phyloP scores from a whole-genome alignment of 2,888 invertebrate genomes.

The Ophion slaviceki region DNA sequence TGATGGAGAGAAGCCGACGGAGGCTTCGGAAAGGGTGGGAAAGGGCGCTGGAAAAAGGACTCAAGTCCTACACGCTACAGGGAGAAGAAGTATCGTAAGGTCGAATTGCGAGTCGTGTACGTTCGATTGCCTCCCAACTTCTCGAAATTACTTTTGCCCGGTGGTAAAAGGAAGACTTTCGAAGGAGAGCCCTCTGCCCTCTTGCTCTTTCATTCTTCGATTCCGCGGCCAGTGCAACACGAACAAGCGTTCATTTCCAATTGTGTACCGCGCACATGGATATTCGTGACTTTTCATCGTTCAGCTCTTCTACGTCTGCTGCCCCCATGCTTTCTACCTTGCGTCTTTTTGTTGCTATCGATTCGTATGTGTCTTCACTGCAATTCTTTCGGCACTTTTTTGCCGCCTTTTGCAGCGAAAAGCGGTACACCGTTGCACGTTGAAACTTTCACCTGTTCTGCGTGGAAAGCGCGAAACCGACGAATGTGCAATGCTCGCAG shows the following conservation, averaged over 20 bases:
- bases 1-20: background rate
- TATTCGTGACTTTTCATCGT: conserved; percentile 23
- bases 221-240: conserved; percentile 19
- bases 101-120: conserved; percentile 22
- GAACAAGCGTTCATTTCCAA: conserved; percentile 36
- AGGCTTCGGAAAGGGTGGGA: background rate
- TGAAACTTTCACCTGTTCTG: conserved; percentile 23
- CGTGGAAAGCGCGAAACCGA: conserved; percentile 26
- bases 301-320: conserved; percentile 14
- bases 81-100: conserved; percentile 43
- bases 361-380: background rate
- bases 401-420: background rate
- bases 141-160: conserved; percentile 52
- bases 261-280: conserved; percentile 5
- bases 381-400: conserved; percentile 21
- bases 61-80: background rate
- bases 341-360: conserved; percentile 3
- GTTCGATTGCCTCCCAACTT: conserved; percentile 51
- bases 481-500: background rate
- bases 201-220: conserved; percentile 43
- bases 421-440: conserved; percentile 34
- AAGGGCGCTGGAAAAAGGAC: background rate
- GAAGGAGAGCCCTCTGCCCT: conserved; percentile 18
- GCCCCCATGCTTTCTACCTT: background rate
- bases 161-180: conserved; percentile 37